Evolutionary conservation across 2,888 invertebrate species (phyloP), one percentile per base, ranked within the genome.

Genomic region (Eilema sororculum): DNA sequence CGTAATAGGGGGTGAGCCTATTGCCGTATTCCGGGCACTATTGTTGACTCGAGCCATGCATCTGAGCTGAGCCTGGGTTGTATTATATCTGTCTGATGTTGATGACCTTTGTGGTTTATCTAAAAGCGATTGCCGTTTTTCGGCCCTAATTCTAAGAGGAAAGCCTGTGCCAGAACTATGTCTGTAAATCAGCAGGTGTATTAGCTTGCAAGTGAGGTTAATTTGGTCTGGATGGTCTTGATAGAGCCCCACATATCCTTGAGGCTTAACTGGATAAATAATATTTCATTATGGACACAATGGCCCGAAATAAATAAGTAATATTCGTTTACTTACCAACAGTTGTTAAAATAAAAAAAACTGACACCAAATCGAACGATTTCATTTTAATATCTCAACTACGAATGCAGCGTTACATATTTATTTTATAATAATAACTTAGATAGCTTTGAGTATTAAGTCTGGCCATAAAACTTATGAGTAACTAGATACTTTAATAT

Each of bases 321-420:
- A 60, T 28, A 24, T 12, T 41, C 1, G 4, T 10, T 22, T 4
- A 60, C 60, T 67, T 61, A 67, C 60, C 67, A 22, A 30, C 25
- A n/a, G 12, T n/a, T n/a, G 58, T 25, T 66, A 37, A 2, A 66
- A 66, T 13, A 22, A 41, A 41, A 59, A 59, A 0, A 1, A 41
- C 12, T 20, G 25, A 25, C 4, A 59, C 10, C 8, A 59, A 41
- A n/a, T n/a, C 16, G 0, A 28, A 22, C 0, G 13, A 16, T 66
- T 28, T 28, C 66, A 66, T 66, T 22, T 28, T 66, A 22, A 30
- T 59, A 12, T 41, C 13, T 59, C n/a, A 61, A 24, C 16, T 25
- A 4, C 28, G 3, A 24, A 30, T 1, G 16, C 0, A 2, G n/a
- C 22, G 22, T 57, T 24, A 65, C 56, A 20, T 62, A 25, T 62